phyloP scores from a whole-genome alignment of 2,113 vertebrate genomes.

The Epinephelus cyanopodus region DNA sequence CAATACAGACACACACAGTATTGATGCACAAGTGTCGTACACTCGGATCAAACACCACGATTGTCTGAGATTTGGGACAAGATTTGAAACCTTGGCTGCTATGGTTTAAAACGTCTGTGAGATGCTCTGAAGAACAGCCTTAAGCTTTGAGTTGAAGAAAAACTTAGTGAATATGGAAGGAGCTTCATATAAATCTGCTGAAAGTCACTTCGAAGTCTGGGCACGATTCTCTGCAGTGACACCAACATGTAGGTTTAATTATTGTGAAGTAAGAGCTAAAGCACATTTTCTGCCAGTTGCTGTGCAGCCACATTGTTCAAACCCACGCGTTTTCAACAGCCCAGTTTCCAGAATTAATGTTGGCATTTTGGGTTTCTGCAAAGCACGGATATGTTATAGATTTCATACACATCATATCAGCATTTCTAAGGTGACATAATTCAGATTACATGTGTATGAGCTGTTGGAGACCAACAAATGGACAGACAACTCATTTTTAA shows the following conservation, averaged over 20 bases:
- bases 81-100: not conserved
- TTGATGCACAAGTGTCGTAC: not conserved
- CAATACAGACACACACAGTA: too few relatives aligned
- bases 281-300: not conserved
- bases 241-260: constrained; percentile 1
- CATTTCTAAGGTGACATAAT: too few relatives aligned
- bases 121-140: not conserved
- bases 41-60: not conserved
- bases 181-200: not conserved
- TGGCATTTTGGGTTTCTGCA: too few relatives aligned
- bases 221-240: constrained; percentile 15
- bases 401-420: too few relatives aligned
- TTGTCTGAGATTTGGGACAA: not conserved
- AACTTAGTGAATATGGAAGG: not conserved
- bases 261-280: constrained; percentile 7
- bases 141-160: not conserved
- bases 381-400: too few relatives aligned
- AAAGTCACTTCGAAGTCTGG: not conserved
- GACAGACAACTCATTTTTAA: too few relatives aligned
- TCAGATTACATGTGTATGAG: too few relatives aligned
- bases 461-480: too few relatives aligned
- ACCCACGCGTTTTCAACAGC: not conserved
- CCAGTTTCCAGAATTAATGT: too few relatives aligned
- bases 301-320: constrained; percentile 1
- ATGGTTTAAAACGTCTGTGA: not conserved